These are phyloP conservation scores for Canis aureus DNA, from an alignment of 2,113 vertebrate species.

Conservation along the genomic window DNA sequence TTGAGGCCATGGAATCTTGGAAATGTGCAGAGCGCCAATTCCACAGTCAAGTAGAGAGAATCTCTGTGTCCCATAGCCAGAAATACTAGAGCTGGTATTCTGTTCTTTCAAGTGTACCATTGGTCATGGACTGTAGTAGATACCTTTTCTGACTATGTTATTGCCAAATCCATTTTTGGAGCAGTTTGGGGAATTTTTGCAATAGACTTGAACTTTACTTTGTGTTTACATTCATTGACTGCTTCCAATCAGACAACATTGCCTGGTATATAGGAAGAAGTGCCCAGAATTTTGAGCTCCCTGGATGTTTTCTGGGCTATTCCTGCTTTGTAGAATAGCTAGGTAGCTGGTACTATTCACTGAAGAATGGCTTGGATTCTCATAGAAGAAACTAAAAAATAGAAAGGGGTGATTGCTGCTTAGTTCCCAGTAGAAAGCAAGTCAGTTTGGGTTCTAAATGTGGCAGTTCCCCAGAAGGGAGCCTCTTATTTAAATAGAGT, in stretches of 20 bases:
- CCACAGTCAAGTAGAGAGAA: background rate
- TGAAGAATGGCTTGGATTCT: background rate
- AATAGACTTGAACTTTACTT: background rate
- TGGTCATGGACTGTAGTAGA: background rate
- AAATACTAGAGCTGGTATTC: background rate
- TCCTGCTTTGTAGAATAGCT: background rate
- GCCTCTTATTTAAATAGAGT: background rate
- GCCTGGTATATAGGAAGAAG: background rate
- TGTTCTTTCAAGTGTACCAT: background rate
- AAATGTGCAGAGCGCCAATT: background rate
- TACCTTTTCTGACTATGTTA: background rate
- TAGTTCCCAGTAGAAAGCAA: background rate
- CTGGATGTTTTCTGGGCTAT: background rate
- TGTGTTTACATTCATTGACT: constrained; percentile 5
- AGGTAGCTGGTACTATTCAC: background rate
- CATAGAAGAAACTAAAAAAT: background rate
- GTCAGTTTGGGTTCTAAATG: background rate
- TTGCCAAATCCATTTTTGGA: background rate
- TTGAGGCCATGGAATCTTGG: background rate
- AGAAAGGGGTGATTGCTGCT: background rate
- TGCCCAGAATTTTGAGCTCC: background rate
- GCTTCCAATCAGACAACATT: background rate
- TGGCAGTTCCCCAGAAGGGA: background rate
- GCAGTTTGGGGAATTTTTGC: background rate
- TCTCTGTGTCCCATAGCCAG: background rate